A percentile compares a stretch with the other conserved stretches of the same genome.
These are phyloP conservation scores for Phylloscopus collybita DNA, from an alignment of 2,797 vertebrate species.

Conservation along the genomic window DNA sequence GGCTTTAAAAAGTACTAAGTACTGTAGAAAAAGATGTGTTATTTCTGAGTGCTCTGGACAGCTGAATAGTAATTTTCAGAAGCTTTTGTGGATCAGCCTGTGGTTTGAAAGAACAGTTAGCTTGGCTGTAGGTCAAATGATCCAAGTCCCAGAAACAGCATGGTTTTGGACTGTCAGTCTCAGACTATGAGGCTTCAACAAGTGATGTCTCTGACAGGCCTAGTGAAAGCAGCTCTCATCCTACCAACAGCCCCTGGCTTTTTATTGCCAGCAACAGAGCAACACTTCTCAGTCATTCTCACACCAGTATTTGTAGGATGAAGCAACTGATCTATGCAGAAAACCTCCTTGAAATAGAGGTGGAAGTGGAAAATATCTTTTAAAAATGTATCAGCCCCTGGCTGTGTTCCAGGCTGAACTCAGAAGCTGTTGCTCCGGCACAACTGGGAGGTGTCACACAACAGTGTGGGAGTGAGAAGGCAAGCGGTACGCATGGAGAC, in stretches of 20 bases:
- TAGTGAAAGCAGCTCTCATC: neutral
- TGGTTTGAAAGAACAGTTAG: neutral
- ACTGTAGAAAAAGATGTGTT: neutral
- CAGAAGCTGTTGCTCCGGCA: neutral
- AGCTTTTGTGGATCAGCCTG: neutral
- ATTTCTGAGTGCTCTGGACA: neutral
- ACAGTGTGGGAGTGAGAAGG: neutral
- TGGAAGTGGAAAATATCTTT: neutral
- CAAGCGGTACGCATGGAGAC: accelerated
- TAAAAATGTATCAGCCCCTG: neutral
- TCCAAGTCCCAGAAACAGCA: neutral
- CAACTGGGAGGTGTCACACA: constrained; percentile 19
- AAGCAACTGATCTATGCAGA: neutral
- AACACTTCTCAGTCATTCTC: neutral
- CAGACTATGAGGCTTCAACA: neutral
- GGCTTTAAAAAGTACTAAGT: neutral
- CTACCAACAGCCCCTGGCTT: neutral
- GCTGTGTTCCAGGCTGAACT: neutral
- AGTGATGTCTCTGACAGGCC: neutral
- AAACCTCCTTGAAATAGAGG: neutral
- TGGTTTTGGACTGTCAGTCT: neutral
- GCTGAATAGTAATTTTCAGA: neutral
- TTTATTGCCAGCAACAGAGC: neutral
- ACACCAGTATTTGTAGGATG: neutral
- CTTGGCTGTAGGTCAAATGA: neutral